A percentile compares a stretch with the other conserved stretches of the same genome.
Evolutionary conservation across 2,888 invertebrate species (phyloP).

Genomic region (Heteropelma amictum): DNA sequence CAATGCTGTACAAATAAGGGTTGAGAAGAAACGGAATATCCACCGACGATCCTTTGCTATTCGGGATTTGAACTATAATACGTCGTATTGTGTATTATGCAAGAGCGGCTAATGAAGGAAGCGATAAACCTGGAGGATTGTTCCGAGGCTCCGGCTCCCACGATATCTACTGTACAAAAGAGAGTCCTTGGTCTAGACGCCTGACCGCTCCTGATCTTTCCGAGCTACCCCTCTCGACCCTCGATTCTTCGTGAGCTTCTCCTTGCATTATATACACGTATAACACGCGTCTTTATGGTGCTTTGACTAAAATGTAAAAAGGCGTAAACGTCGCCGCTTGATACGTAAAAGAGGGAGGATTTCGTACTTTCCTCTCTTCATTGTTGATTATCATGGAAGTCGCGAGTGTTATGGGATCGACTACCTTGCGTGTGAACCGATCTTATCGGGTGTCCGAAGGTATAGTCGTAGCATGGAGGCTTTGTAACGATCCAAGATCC

Average conservation of each 20-base stretch:
- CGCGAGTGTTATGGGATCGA: conserved; percentile 48
- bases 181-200: conserved; percentile 62
- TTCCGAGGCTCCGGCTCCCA: conserved; percentile 57
- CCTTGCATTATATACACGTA: conserved; percentile 44
- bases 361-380: too few relatives aligned
- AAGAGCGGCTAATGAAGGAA: conserved; percentile 38
- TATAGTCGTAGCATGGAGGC: conserved; percentile 17
- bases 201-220: conserved; percentile 62
- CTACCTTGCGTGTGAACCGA: conserved; percentile 61
- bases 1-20: too few relatives aligned
- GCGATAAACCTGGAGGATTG: conserved; percentile 44
- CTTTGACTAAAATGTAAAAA: neutral
- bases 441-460: conserved; percentile 54
- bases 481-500: conserved; percentile 27
- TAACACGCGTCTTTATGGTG: neutral
- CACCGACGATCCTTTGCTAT: neutral
- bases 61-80: neutral
- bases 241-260: conserved; percentile 56
- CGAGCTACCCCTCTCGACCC: conserved; percentile 59
- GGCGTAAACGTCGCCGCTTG: neutral
- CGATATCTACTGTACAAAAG: conserved; percentile 56
- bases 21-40: neutral
- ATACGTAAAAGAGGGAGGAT: too few relatives aligned
- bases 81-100: neutral
- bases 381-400: conserved; percentile 37